These are phyloP conservation scores for Molossus alvarezi DNA, from an alignment of 2,797 vertebrate species.

Conservation along the genomic window DNA sequence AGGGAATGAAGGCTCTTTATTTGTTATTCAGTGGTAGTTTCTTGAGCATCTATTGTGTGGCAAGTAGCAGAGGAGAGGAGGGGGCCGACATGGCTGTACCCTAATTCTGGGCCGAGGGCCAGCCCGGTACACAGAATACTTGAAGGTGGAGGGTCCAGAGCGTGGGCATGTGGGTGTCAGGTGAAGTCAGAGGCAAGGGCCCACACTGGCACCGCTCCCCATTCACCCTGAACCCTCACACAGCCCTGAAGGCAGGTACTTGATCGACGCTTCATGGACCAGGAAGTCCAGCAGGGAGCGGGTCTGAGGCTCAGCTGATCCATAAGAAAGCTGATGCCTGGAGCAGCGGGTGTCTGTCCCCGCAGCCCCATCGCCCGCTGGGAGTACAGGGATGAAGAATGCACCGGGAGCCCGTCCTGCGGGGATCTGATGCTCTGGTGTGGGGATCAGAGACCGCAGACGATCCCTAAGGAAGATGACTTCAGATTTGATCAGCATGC, in stretches of 20 bases:
- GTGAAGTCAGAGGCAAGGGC: accelerated
- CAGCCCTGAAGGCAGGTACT: accelerated
- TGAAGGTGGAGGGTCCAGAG: too few species aligned
- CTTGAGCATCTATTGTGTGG: not conserved
- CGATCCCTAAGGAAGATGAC: accelerated
- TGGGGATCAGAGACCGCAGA: not conserved
- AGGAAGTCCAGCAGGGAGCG: not conserved
- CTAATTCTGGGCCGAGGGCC: accelerated
- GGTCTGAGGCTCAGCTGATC: accelerated
- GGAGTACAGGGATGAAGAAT: accelerated
- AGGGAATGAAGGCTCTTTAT: accelerated
- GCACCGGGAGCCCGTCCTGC: not conserved
- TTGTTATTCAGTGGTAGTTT: not conserved
- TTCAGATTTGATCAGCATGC: accelerated
- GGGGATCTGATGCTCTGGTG: accelerated
- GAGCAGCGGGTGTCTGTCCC: not conserved
- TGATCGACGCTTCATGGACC: accelerated
- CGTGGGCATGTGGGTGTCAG: accelerated
- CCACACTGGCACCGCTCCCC: not conserved
- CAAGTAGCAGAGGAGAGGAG: not conserved
- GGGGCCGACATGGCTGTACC: accelerated
- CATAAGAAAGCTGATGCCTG: not conserved
- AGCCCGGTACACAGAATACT: not conserved
- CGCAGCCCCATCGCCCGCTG: accelerated
- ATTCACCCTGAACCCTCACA: accelerated